Conservation (phyloP, 2,113 vertebrate species). For the Daboia siamensis region DNA sequence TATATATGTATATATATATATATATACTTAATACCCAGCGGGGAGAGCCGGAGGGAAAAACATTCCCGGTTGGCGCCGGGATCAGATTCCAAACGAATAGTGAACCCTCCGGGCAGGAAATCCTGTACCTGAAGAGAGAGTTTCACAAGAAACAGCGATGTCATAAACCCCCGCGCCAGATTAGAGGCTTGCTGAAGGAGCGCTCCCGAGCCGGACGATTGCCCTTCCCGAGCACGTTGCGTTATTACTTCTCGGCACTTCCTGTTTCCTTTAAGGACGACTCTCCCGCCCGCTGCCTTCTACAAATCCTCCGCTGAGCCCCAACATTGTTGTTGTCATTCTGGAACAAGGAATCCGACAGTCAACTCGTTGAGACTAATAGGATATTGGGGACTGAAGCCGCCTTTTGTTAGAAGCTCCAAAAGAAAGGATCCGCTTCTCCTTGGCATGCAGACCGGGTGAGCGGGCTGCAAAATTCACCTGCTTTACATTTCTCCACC, state of each 20-base stretch:
- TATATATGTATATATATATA: too few species aligned
- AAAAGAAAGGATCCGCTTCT: conserved; percentile 21
- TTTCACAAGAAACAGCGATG: conserved; percentile 35
- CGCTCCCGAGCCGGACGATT: conserved; percentile 28
- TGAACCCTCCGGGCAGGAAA: conserved; percentile 61
- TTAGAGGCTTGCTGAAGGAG: conserved; percentile 47
- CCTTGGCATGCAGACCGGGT: not conserved
- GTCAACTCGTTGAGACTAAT: conserved; percentile 53
- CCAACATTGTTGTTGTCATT: conserved; percentile 54
- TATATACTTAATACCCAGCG: not conserved
- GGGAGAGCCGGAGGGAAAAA: not conserved
- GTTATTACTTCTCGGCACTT: not conserved
- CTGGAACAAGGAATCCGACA: conserved; percentile 62
- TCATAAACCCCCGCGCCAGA: conserved; percentile 48
- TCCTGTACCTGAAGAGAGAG: conserved; percentile 56
- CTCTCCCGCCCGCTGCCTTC: conserved; percentile 35
- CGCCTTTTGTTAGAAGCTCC: conserved; percentile 42
- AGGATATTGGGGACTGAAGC: conserved; percentile 40
- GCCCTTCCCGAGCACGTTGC: not conserved
- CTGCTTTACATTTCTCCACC: conserved; percentile 20
- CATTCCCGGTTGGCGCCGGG: not conserved
- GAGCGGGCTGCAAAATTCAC: conserved; percentile 13
- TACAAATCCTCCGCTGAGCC: conserved; percentile 63
- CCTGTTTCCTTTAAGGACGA: conserved; percentile 47
- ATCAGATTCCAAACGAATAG: conserved; percentile 42